Evolutionary conservation across 2,797 vertebrate species (phyloP).

Genomic region (Heliangelus exortis): DNA sequence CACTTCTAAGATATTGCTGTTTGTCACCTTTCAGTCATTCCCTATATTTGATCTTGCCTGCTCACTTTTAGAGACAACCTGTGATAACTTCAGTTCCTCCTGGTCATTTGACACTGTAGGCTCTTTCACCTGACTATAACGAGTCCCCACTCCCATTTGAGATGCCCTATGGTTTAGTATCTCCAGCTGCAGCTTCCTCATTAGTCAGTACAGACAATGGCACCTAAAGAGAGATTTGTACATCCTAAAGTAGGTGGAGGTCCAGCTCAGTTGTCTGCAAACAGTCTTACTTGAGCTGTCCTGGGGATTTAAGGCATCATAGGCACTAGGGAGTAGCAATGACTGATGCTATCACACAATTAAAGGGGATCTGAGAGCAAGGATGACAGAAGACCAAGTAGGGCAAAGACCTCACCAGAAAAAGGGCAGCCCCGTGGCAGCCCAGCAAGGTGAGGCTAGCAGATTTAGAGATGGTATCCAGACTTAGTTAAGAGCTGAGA

Average conservation of each 20-base stretch:
- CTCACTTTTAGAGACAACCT: neutral
- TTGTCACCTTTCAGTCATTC: neutral
- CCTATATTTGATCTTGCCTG: neutral
- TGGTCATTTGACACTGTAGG: neutral
- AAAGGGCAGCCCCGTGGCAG: rapidly evolving
- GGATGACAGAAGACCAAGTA: neutral
- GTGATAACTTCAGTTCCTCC: neutral
- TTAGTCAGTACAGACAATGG: neutral
- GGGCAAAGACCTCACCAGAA: neutral
- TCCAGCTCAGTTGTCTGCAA: neutral
- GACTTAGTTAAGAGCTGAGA: neutral
- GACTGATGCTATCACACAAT: neutral
- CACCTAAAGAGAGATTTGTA: neutral
- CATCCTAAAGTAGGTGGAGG: neutral
- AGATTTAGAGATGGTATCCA: neutral
- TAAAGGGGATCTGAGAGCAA: neutral
- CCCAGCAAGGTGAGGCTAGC: neutral
- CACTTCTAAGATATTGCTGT: neutral
- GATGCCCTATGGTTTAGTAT: neutral
- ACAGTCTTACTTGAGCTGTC: neutral
- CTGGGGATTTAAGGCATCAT: neutral
- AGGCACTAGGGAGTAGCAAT: neutral
- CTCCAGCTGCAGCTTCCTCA: neutral
- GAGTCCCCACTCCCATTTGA: neutral
- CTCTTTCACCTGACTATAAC: neutral